Evolutionary conservation across 2,888 invertebrate species (phyloP).

Genomic region (Pseudococcus longispinus): DNA sequence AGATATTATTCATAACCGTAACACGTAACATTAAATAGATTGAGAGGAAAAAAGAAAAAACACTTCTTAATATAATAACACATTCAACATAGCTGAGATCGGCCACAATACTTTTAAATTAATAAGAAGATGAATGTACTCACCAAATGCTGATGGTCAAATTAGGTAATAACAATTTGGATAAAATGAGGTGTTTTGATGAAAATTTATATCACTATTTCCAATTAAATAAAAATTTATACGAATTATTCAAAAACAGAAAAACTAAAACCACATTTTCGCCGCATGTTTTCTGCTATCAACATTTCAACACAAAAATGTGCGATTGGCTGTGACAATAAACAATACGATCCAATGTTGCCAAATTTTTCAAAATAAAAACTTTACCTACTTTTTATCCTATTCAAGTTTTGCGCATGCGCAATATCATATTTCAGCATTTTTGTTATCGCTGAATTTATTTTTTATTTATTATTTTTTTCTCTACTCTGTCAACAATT

Average conservation of each 20-base stretch:
- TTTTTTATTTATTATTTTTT: not conserved
- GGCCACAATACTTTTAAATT: not conserved
- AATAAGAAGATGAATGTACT: not conserved
- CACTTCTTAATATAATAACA: not conserved
- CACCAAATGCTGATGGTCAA: not conserved
- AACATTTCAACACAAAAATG: not conserved
- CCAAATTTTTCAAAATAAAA: not conserved
- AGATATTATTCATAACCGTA: not conserved
- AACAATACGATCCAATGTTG: not conserved
- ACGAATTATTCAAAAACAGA: not conserved
- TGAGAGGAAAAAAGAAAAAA: not conserved
- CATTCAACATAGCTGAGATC: not conserved
- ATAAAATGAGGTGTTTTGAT: not conserved
- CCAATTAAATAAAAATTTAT: not conserved
- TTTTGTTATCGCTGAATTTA: not conserved
- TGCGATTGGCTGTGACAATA: not conserved
- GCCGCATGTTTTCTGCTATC: not conserved
- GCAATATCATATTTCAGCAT: not conserved
- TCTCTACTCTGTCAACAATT: too few relatives aligned
- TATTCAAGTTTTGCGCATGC: not conserved
- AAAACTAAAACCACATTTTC: constrained; percentile 9
- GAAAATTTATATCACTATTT: not conserved
- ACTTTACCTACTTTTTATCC: not conserved
- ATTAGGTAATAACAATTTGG: not conserved
- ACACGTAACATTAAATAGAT: not conserved